Evolutionary conservation across 2,797 vertebrate species (phyloP), one percentile per base, ranked within the genome.

Genomic region (Sylvilagus floridanus): DNA sequence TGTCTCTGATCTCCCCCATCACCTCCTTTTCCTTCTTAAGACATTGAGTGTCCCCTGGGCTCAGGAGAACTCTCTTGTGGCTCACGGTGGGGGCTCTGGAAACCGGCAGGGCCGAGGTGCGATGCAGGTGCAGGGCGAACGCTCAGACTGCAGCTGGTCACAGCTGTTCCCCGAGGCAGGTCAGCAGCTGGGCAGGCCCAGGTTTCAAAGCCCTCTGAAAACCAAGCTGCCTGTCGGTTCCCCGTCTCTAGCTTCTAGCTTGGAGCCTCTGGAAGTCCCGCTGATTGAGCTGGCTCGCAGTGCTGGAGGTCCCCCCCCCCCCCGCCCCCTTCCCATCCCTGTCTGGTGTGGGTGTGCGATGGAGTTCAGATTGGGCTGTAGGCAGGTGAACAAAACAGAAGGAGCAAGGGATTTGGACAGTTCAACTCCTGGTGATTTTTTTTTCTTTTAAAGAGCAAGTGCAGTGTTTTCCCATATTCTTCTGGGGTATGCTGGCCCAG

Each of bases 161-260:
- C 52, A 30, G 54, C 42, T n/a, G 88, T 85, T 76, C 47, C 73
- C 10, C 0, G 4, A 62, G 57, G 11, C 65, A 72, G 84, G 57
- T 32, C 50, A 82, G n/a, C 78, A 22, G 87, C 75, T 14, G 76
- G 87, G 63, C 9, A 7, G 76, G 82, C 47, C 7, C 81, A 42
- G 37, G 50, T 60, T 88, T 68, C 71, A 62, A 13, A 83, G 60
- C 9, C 50, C 28, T 54, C 66, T 50, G 71, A 52, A 84, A 95
- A n/a, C 37, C 7, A 17, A 37, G 7, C 35, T 7, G 8, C 12
- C 4, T 52, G 60, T 32, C 4, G 28, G 50, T 28, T 52, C 65
- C 6, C 0, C 32, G 21, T 37, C 42, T 42, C 19, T 4, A 3
- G 26, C 24, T 37, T 35, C 73, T 3, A 73, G 65, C 35, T 8